Percentiles rank a stretch among this genome's conserved stretches.
phyloP scores from a whole-genome alignment of 2,888 invertebrate species.

The Mycogona germanica region DNA sequence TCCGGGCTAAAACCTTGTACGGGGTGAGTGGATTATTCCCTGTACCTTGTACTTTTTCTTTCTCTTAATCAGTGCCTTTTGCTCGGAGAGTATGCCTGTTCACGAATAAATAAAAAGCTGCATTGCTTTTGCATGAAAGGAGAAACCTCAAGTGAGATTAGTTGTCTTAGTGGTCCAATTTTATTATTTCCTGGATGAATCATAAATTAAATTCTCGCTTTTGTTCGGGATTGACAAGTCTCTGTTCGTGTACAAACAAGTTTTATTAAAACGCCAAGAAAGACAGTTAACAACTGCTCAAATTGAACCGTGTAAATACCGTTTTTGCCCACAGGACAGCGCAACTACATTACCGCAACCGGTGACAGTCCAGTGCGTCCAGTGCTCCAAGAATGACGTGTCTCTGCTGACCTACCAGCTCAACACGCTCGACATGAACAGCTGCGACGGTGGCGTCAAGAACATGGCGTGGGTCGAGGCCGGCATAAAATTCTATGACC shows the following conservation, averaged over 20 bases:
- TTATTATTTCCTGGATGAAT: background rate
- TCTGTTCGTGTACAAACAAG: no score
- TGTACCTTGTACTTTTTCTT: no score
- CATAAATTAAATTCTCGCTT: background rate
- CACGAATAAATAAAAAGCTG: no score
- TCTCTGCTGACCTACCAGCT: slow-evolving; percentile 75
- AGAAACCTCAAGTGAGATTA: background rate
- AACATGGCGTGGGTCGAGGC: slow-evolving; percentile 63
- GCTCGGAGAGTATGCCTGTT: no score
- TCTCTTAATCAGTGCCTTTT: no score
- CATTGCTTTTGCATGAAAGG: no score
- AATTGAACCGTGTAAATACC: no score
- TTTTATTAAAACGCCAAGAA: no score
- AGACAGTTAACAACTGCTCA: no score
- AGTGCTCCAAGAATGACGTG: slow-evolving; percentile 60
- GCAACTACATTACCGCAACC: slow-evolving; percentile 52
- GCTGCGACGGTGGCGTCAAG: slow-evolving; percentile 41
- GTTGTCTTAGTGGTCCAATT: no score
- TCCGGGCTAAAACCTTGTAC: slow-evolving; percentile 59
- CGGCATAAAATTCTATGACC: slow-evolving; percentile 49
- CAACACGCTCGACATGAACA: slow-evolving; percentile 51
- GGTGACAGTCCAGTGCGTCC: slow-evolving; percentile 66
- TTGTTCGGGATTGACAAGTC: no score
- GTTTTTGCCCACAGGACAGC: no score
- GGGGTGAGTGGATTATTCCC: slow-evolving; percentile 44